Percentiles rank a stretch among this genome's conserved stretches.
phyloP scores from a whole-genome alignment of 2,888 invertebrate genomes.

The Synanthedon formicaeformis region DNA sequence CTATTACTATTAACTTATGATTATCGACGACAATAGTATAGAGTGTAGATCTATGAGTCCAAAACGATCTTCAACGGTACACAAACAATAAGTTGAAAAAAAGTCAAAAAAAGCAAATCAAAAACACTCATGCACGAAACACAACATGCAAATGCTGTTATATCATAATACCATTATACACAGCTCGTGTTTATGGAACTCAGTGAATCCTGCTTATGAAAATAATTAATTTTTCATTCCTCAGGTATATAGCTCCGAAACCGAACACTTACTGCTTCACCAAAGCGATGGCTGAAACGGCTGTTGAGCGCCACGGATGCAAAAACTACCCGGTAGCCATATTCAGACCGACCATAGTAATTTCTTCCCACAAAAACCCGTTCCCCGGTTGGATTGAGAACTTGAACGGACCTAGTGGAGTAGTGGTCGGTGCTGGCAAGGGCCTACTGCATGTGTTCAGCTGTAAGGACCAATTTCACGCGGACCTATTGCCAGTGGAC shows the following conservation, averaged over 20 bases:
- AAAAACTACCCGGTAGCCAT: conserved; percentile 77
- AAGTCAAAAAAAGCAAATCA: no score
- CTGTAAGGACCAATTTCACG: conserved; percentile 60
- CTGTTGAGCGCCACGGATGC: conserved; percentile 73
- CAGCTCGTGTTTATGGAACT: no score
- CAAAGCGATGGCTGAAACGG: conserved; percentile 85
- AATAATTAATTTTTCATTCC: no score
- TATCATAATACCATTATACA: no score
- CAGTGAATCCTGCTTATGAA: no score
- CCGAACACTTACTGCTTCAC: conserved; percentile 94
- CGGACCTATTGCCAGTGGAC: conserved; percentile 88
- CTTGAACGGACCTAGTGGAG: conserved; percentile 88
- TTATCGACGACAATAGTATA: no score
- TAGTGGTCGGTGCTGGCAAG: conserved; percentile 78
- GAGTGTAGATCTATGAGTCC: no score
- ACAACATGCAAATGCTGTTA: no score
- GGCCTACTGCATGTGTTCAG: conserved; percentile 78
- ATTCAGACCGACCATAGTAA: conserved; percentile 88
- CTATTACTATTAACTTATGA: no score
- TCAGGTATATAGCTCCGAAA: conserved; percentile 70
- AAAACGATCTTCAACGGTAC: no score
- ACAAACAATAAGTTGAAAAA: no score
- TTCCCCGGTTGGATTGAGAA: conserved; percentile 92
- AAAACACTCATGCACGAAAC: no score
- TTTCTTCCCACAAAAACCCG: conserved; percentile 73